Evolutionary conservation across 2,888 invertebrate genomes (phyloP).

Genomic region (Synanthedon formicaeformis): DNA sequence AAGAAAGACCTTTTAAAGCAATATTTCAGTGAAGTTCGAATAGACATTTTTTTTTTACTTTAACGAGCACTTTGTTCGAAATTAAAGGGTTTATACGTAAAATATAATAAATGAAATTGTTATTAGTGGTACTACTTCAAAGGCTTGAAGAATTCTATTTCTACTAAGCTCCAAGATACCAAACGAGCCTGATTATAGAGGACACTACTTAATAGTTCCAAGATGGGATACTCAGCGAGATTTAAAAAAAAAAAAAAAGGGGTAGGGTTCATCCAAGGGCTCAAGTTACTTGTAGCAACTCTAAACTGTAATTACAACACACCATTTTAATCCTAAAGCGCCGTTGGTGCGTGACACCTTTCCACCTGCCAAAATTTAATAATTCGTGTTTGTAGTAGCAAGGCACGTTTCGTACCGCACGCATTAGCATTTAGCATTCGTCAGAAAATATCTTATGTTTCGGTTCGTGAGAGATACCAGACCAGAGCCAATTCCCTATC

Average conservation of each 20-base stretch:
- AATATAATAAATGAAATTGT: not conserved
- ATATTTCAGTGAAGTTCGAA: not conserved
- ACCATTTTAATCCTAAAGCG: constrained; percentile 47
- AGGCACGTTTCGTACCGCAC: no score
- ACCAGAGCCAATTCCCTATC: no score
- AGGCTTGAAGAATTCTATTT: constrained; percentile 8
- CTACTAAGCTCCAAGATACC: not conserved
- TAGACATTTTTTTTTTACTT: not conserved
- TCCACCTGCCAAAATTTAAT: constrained; percentile 45
- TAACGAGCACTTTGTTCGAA: not conserved
- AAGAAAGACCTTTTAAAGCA: not conserved
- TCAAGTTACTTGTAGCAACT: no score
- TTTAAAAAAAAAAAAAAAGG: no score
- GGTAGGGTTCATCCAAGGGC: no score
- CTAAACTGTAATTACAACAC: constrained; percentile 20
- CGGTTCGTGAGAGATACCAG: no score
- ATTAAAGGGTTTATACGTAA: not conserved
- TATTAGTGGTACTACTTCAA: not conserved
- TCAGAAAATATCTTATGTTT: no score
- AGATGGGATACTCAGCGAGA: not conserved
- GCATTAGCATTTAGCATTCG: no score
- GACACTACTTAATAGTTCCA: not conserved
- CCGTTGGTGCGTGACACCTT: constrained; percentile 40
- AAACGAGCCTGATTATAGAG: not conserved
- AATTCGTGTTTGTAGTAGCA: no score